Conservation (phyloP, 2,797 vertebrate species). For the Spinus olivaceus region DNA sequence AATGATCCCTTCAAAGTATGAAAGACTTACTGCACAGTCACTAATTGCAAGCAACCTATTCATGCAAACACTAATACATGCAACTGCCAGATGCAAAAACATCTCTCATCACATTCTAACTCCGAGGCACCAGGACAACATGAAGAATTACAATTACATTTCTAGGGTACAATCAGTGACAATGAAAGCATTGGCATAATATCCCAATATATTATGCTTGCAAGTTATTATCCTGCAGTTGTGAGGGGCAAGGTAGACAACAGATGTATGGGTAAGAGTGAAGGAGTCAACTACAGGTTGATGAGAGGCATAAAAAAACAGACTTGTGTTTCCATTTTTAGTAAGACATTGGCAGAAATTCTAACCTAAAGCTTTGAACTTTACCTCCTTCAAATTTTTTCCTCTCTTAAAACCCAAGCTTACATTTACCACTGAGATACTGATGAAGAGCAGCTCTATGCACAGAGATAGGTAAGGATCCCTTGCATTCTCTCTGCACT, state of each 20-base stretch:
- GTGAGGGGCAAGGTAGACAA: background rate
- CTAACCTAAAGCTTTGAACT: background rate
- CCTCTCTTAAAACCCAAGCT: background rate
- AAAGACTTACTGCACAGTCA: background rate
- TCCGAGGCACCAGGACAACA: background rate
- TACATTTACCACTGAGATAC: background rate
- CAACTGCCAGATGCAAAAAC: background rate
- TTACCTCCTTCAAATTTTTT: background rate
- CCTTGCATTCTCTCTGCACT: background rate
- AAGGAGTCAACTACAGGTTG: background rate
- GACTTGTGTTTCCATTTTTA: background rate
- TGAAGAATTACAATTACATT: background rate
- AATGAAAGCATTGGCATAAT: background rate
- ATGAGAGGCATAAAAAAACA: background rate
- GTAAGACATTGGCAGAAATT: background rate
- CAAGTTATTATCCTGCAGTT: background rate
- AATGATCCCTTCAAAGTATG: background rate
- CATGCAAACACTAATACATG: background rate
- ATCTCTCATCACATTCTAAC: background rate
- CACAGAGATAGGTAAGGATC: rapidly evolving
- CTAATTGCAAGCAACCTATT: background rate
- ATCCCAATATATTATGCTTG: background rate
- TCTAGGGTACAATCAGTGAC: background rate
- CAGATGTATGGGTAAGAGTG: background rate
- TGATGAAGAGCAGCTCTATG: background rate